Evolutionary conservation across 2,113 vertebrate genomes (phyloP), one percentile per base, ranked within the genome.

Genomic region (Oreochromis aureus): DNA sequence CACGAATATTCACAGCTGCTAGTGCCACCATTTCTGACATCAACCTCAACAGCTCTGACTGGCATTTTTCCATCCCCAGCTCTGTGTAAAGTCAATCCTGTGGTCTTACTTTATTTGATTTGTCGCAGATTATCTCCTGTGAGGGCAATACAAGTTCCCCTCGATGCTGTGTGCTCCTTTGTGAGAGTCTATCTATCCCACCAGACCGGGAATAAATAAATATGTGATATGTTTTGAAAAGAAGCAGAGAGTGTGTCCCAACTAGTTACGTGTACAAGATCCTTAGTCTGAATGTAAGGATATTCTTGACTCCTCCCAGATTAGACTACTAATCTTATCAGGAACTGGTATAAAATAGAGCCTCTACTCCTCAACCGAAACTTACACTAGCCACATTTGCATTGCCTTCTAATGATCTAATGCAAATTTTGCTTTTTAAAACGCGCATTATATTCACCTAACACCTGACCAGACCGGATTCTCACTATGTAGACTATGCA

Each of bases 281-380:
- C 6, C 51, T 46, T 41, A 48, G 27, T 59, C 39, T 58, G 18
- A 73, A 85, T 18, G 10, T 27, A 11, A 36, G 71, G 44, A 90
- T 96, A 93, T 95, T 96, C 89, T 81, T 94, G 95, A 95, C 94
- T 93, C 86, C 88, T 92, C 55, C 69, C 81, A 89, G 94, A 95
- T 96, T 97, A 95, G 93, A 81, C 84, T 34, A 30, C 89, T 96
- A 96, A 96, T 97, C 96, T 94, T 84, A 91, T 96, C 96, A 97
- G 56, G 54, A n/a, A 83, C 22, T 83, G 76, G 63, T 78, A 84
- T 87, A 89, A 87, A 88, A 87, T n/a, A 76, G 80, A 84, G 84
- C 63, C 48, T 87, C 86, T 86, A 82, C 85, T 85, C 69, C 66
- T 90, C 82, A 84, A 83, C 41, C 73, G 87, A 91, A 89, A 81